A percentile compares a stretch with the other conserved stretches of the same genome.
These are phyloP conservation scores for Unio delphinus DNA, from an alignment of 2,888 invertebrate genomes.

Conservation along the genomic window DNA sequence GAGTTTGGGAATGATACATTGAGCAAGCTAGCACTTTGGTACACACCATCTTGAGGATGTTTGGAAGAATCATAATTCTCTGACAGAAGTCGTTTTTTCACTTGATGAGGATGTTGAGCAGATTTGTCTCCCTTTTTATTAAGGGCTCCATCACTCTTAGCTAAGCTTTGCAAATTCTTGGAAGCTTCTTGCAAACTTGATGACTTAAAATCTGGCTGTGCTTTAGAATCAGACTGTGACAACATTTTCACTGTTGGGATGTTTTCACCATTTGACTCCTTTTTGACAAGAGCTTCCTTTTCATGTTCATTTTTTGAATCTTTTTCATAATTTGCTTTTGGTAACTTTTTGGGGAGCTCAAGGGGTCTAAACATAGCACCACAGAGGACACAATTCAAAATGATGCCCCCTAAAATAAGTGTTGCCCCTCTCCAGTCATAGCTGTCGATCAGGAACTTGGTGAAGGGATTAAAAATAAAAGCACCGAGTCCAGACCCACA, in stretches of 20 bases:
- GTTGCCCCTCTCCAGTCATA: slow-evolving; percentile 92
- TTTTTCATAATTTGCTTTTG: slow-evolving; percentile 9
- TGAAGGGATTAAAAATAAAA: slow-evolving; percentile 84
- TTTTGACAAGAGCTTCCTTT: slow-evolving; percentile 18
- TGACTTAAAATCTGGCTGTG: background rate
- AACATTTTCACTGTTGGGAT: slow-evolving; percentile 3
- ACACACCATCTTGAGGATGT: slow-evolving; percentile 78
- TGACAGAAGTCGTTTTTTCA: slow-evolving; percentile 16
- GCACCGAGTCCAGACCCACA: slow-evolving; percentile 98
- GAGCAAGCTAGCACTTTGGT: slow-evolving; percentile 86
- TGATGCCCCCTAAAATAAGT: slow-evolving; percentile 85
- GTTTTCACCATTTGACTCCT: slow-evolving; percentile 1
- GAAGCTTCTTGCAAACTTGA: slow-evolving; percentile 2
- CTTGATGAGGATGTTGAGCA: too few species aligned
- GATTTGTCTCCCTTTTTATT: slow-evolving; percentile 17
- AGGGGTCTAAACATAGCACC: slow-evolving; percentile 93
- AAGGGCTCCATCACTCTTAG: slow-evolving; percentile 40
- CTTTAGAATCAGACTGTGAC: background rate
- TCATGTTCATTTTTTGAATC: slow-evolving; percentile 9
- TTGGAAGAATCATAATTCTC: slow-evolving; percentile 15
- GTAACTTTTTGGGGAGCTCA: slow-evolving; percentile 78
- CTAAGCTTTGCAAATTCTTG: slow-evolving; percentile 11
- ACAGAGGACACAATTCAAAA: slow-evolving; percentile 89
- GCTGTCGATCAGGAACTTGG: slow-evolving; percentile 76
- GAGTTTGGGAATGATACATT: slow-evolving; percentile 73